These are phyloP conservation scores for Alectoris magna DNA, from an alignment of 2,797 vertebrate genomes.

Conservation along the genomic window DNA sequence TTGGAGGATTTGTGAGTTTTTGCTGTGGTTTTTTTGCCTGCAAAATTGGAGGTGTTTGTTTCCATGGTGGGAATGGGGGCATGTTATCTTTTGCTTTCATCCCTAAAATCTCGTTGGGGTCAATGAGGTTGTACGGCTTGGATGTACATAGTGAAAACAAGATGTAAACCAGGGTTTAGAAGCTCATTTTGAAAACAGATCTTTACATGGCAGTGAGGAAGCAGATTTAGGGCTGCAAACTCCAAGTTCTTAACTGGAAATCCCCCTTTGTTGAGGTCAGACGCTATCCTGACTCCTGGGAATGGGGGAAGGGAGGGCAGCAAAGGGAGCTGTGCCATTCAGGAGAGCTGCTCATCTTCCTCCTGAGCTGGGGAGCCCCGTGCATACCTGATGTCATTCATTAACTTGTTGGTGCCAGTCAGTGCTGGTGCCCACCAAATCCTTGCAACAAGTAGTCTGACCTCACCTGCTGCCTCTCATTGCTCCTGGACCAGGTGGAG, in stretches of 20 bases:
- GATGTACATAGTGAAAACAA: background rate
- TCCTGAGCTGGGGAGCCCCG: background rate
- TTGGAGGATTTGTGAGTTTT: background rate
- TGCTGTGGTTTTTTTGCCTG: background rate
- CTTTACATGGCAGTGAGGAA: background rate
- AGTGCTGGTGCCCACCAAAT: background rate
- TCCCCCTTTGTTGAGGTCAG: no score
- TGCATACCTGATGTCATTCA: background rate
- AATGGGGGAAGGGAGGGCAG: background rate
- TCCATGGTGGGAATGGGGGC: background rate
- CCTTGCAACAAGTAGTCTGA: background rate
- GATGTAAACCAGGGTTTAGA: background rate
- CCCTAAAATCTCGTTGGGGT: background rate
- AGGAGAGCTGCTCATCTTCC: background rate
- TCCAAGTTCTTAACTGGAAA: background rate
- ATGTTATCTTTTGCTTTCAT: background rate
- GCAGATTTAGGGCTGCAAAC: background rate
- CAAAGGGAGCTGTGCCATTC: background rate
- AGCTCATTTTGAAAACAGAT: background rate
- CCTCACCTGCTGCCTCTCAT: background rate
- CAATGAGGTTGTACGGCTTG: background rate
- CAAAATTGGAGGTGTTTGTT: constrained; percentile 3
- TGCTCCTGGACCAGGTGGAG: background rate
- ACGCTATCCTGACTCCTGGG: background rate
- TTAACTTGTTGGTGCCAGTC: no score